Conservation (phyloP, 2,797 vertebrate genomes). For the Sebastes reedi region DNA sequence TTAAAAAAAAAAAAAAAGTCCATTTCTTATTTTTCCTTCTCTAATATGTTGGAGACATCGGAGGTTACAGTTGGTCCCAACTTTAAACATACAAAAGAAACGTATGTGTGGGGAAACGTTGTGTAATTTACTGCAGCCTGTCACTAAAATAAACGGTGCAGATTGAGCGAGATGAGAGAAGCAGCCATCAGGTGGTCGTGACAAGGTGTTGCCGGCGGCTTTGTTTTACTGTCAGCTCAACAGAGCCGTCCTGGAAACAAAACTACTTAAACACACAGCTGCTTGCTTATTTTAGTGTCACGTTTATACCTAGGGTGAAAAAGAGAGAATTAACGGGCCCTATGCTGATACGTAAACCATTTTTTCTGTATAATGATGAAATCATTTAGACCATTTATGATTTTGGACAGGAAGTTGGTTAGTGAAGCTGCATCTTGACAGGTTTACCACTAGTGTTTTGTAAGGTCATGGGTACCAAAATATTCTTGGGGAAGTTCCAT, state of each 20-base stretch:
- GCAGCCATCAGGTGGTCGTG: slow-evolving; percentile 63
- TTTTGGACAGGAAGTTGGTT: background rate
- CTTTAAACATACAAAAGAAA: background rate
- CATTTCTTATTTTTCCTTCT: background rate
- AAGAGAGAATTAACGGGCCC: background rate
- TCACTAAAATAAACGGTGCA: slow-evolving; percentile 18
- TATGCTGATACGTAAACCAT: background rate
- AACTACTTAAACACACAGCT: slow-evolving; percentile 32
- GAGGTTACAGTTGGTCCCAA: background rate
- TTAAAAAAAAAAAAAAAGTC: background rate
- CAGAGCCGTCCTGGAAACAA: slow-evolving; percentile 27
- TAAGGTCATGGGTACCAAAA: background rate
- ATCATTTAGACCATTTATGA: background rate
- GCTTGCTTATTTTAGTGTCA: slow-evolving; percentile 24
- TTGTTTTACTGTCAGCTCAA: slow-evolving; percentile 66
- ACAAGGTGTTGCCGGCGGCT: slow-evolving; percentile 54
- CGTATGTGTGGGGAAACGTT: background rate
- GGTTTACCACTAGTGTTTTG: background rate
- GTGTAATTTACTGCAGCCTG: background rate
- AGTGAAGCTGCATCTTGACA: background rate
- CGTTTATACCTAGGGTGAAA: background rate
- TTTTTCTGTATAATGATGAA: background rate
- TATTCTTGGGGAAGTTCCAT: background rate
- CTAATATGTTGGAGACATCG: background rate
- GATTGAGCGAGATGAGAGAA: slow-evolving; percentile 25